phyloP scores from a whole-genome alignment of 2,797 vertebrate genomes.

The Malurus splendens region DNA sequence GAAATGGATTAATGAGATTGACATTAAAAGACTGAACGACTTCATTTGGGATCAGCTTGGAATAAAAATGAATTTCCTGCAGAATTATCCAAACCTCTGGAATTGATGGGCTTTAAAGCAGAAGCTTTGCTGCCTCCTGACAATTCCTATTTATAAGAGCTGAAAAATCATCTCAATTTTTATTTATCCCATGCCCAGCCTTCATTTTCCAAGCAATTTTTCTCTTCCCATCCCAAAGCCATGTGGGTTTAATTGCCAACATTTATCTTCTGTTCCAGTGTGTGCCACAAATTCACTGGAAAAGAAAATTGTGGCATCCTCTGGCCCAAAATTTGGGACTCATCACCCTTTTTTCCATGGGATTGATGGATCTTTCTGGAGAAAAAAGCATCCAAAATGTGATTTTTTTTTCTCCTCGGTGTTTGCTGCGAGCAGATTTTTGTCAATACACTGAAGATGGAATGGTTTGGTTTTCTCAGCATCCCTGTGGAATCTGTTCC shows the following conservation, averaged over 20 bases:
- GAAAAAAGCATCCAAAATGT: too few relatives aligned
- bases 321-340: too few relatives aligned
- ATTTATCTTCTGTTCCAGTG: neutral
- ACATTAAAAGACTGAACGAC: neutral
- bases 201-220: neutral
- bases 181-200: neutral
- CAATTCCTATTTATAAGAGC: neutral
- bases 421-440: too few relatives aligned
- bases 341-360: too few relatives aligned
- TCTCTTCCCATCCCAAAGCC: neutral
- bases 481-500: too few relatives aligned
- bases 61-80: neutral
- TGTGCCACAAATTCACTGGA: too few relatives aligned
- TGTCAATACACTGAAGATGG: too few relatives aligned
- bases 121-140: neutral
- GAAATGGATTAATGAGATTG: neutral
- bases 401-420: too few relatives aligned
- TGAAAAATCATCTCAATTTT: neutral
- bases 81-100: neutral
- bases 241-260: neutral
- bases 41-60: neutral
- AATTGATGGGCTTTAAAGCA: neutral
- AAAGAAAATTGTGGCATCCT: too few relatives aligned
- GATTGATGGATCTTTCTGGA: too few relatives aligned
- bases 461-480: too few relatives aligned